Conservation (phyloP, 2,888 invertebrate species). For the Parapristionchus giblindavisi region DNA sequence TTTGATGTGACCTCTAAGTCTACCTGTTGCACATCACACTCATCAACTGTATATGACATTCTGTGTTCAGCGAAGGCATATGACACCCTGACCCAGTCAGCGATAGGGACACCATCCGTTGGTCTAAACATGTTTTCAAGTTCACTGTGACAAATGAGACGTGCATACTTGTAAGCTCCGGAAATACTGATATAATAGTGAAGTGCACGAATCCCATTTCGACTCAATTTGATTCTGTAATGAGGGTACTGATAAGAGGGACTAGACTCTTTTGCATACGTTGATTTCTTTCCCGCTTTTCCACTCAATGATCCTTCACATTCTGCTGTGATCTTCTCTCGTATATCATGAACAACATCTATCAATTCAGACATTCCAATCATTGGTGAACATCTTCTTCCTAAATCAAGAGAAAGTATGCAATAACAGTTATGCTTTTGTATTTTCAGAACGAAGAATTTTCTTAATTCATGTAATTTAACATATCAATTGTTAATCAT, state of each 20-base stretch:
- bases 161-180: slow-evolving; percentile 32
- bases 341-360: slow-evolving; percentile 38
- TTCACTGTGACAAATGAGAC: background rate
- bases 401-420: background rate
- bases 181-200: slow-evolving; percentile 39
- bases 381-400: slow-evolving; percentile 1
- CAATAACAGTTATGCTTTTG: background rate
- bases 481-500: background rate
- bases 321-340: slow-evolving; percentile 36
- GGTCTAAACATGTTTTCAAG: background rate
- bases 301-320: slow-evolving; percentile 34
- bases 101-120: slow-evolving; percentile 34
- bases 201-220: slow-evolving; percentile 41
- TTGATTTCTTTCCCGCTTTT: slow-evolving; percentile 17
- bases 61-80: slow-evolving; percentile 48
- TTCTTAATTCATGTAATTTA: background rate
- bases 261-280: slow-evolving; percentile 6
- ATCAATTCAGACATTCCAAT: slow-evolving; percentile 39
- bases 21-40: slow-evolving; percentile 45
- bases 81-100: slow-evolving; percentile 47
- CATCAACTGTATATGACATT: slow-evolving; percentile 45
- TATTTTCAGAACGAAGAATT: background rate
- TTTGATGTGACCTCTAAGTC: background rate
- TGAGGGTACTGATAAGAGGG: background rate
- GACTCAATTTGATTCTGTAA: slow-evolving; percentile 38